Evolutionary conservation across 2,797 vertebrate species (phyloP), one percentile per base, ranked within the genome.

Genomic region (Gymnoscopelus braueri): DNA sequence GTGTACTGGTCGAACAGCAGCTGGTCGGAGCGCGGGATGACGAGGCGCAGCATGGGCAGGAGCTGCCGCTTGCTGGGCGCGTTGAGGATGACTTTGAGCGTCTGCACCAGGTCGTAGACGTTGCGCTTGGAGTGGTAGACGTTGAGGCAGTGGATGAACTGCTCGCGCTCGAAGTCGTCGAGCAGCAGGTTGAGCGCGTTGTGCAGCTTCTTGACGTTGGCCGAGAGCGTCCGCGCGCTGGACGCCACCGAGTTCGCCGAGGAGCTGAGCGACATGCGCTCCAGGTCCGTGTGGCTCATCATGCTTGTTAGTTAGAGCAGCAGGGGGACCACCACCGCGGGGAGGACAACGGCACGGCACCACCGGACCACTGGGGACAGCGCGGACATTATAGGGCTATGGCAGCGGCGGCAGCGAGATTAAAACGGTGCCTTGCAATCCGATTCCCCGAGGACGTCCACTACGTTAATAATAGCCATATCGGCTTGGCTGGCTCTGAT

Each of bases 1-100:
- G 97, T 99, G 88, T 99, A 98, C 78, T 96, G 97, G 83, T 99
- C 97, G 75, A 99, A 99, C 63, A 99, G 95, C 1, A 98, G 95
- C 94, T 99, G 98, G 88, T 99, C 98, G 0, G 98, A 97, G 74
- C 97, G 95, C 10, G 97, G 98, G 78, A 98, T 96, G 78, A 98
- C 98, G 72, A 98, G 91, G 14, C 97, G 95, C 73, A 99, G 92
- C 95, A 99, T 94, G 77, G 98, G 98, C 67, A 99, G 92, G 62
- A 99, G 96, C 87, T 97, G 97, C 47, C 97, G 89, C 84, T 98
- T 97, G 85, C 93, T 94, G 65, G 96, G 96, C 60, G 94, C 95
- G 87, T 97, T 95, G 67, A 99, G 95, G 74, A 98, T 97, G 61
- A 97, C 95, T 65, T 95, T 93, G 69, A 98, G 95, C 32, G 96